These are phyloP conservation scores for Megaceryle maxima DNA, from an alignment of 2,113 vertebrate species.

Conservation along the genomic window DNA sequence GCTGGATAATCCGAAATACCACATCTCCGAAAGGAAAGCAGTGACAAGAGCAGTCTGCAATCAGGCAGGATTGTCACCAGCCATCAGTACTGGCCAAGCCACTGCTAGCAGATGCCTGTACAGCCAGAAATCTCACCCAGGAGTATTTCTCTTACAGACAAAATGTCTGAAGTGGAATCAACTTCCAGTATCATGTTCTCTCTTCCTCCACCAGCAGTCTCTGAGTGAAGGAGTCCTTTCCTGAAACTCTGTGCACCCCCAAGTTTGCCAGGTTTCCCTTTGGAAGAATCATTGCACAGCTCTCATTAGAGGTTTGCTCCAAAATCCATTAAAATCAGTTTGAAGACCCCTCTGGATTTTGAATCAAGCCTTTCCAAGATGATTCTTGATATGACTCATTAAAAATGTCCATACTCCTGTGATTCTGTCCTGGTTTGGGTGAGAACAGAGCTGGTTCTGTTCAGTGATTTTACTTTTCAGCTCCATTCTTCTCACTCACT, in stretches of 20 bases:
- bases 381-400: background rate
- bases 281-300: background rate
- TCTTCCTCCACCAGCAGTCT: background rate
- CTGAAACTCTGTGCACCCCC: background rate
- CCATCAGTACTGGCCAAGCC: background rate
- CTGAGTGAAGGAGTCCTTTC: background rate
- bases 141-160: background rate
- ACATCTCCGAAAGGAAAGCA: background rate
- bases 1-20: background rate
- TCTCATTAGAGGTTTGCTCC: background rate
- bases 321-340: background rate
- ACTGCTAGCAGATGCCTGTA: accelerated
- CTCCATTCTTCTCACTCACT: too few relatives aligned
- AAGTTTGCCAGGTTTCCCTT: background rate
- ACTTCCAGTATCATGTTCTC: background rate
- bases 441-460: too few relatives aligned
- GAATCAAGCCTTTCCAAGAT: background rate
- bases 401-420: background rate
- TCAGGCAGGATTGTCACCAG: background rate
- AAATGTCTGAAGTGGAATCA: background rate
- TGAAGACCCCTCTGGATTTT: background rate
- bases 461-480: too few relatives aligned
- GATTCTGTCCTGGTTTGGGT: background rate
- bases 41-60: background rate
- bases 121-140: background rate